Evolutionary conservation across 2,888 invertebrate genomes (phyloP), one percentile per base, ranked within the genome.

Genomic region (Syrphus vitripennis): DNA sequence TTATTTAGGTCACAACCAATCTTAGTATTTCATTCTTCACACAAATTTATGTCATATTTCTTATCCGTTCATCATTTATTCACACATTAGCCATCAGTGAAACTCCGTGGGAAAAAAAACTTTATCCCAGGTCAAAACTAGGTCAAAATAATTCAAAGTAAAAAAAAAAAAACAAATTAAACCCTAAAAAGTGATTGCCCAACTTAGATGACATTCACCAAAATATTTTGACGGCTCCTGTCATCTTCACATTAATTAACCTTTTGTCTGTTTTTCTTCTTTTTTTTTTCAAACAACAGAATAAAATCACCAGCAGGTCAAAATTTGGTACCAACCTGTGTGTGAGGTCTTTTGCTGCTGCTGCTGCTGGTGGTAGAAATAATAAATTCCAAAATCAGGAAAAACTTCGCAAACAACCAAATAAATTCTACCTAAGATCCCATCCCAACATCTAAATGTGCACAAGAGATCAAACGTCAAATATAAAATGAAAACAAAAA

Each of bases 301-400:
- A 53, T 55, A 72, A 53, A 19, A 34, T 10, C 26, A 34, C n/a
- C 10, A 10, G 7, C 16, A 50, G 16, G 42, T 57, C 40, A 14
- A 48, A 48, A 21, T 21, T 45, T 5, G 19, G 19, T 12, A 19
- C 21, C 21, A 21, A 5, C 29, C 81, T 37, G 9, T 45, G 61
- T 83, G 83, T 78, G 83, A 37, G 78, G 83, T 79, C 83, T 63
- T 74, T 37, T 42, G n/a, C n/a, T n/a, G n/a, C n/a, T n/a, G n/a
- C n/a, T n/a, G n/a, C n/a, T n/a, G n/a, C 48, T 59, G 19, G 34
- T 42, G n/a, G n/a, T n/a, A n/a, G n/a, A n/a, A n/a, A n/a, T n/a
- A 59, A 50, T 3, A 19, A 57, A 63, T 50, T 21, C 45, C 3
- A 40, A 53, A 76, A 42, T 42, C 37, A 63, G 29, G 14, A 78